Conservation (phyloP, 2,113 vertebrate genomes). For the Acrocephalus kingi region DNA sequence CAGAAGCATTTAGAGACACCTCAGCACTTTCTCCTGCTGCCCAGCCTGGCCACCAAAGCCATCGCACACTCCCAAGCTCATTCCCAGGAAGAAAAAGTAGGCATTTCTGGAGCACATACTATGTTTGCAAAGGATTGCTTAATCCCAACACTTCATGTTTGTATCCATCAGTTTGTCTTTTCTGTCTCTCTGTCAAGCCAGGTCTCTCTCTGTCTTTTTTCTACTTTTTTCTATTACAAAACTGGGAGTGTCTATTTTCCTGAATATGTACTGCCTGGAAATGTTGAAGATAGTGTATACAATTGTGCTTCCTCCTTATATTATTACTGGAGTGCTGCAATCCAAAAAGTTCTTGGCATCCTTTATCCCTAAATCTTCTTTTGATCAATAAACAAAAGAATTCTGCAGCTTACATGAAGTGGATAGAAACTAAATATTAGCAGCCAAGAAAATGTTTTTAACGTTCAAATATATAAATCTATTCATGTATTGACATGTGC, state of each 20-base stretch:
- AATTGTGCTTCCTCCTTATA: background rate
- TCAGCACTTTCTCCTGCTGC: background rate
- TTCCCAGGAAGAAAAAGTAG: background rate
- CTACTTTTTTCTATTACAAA: background rate
- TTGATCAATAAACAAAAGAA: background rate
- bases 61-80: fast-evolving
- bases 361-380: background rate
- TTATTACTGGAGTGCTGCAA: background rate
- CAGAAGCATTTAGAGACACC: background rate
- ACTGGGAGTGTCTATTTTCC: background rate
- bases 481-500: background rate
- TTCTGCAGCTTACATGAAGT: background rate
- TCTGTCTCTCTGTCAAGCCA: background rate
- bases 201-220: background rate
- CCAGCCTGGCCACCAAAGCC: background rate
- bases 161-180: background rate
- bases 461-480: background rate
- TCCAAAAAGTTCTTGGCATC: background rate
- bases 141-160: background rate
- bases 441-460: background rate
- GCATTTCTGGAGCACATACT: background rate
- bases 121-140: background rate
- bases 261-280: background rate
- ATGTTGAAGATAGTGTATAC: background rate
- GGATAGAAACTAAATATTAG: background rate